Conservation (phyloP, 1,140 invertebrate species). For the Doryteuthis pealeii region DNA sequence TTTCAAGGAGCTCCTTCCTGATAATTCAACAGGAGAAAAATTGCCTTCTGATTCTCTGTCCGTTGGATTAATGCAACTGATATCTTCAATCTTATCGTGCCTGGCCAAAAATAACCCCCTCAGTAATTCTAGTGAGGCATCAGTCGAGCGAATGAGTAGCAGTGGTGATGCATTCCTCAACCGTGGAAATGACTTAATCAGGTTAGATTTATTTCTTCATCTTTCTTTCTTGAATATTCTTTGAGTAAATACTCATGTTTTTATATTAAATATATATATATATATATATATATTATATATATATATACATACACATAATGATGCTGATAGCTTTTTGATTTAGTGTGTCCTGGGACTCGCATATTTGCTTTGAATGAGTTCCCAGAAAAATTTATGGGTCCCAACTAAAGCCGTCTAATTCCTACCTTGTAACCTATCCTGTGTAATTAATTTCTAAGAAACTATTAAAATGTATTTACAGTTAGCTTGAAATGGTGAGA, state of each 20-base stretch:
- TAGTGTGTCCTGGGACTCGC: no score
- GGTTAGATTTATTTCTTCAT: conserved; percentile 30
- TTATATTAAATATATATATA: no score
- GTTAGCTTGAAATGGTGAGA: no score
- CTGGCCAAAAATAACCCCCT: conserved; percentile 53
- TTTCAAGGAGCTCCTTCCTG: conserved; percentile 31
- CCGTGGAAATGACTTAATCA: conserved; percentile 54
- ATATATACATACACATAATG: no score
- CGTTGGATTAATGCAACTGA: conserved; percentile 46
- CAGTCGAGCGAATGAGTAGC: conserved; percentile 49
- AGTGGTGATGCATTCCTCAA: conserved; percentile 48
- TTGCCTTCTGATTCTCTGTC: conserved; percentile 48
- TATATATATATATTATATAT: no score
- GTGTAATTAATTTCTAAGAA: no score
- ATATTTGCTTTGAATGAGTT: no score
- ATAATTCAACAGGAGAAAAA: conserved; percentile 11
- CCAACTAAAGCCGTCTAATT: no score
- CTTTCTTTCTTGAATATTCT: not conserved
- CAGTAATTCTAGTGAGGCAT: conserved; percentile 50
- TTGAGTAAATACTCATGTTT: not conserved
- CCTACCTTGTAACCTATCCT: no score
- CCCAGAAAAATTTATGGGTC: no score
- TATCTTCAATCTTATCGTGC: conserved; percentile 49
- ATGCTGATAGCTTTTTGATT: no score
- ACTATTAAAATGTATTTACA: no score